Conservation (phyloP, 2,113 vertebrate species). For the Tor tambroides region DNA sequence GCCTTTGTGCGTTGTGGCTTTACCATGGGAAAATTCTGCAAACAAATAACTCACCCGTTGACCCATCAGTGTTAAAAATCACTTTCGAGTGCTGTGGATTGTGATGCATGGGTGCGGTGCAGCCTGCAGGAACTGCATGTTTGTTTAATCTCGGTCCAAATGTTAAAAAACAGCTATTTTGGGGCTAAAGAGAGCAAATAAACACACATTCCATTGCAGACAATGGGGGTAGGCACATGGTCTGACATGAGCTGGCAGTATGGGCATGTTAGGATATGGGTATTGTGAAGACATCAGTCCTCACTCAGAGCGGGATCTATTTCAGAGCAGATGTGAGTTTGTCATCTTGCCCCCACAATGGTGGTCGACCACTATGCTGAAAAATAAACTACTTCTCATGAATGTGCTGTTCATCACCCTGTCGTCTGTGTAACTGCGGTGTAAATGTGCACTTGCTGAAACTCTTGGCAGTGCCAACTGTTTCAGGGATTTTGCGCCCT, state of each 20-base stretch:
- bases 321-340: slow-evolving; percentile 11
- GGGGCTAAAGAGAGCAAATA: slow-evolving; percentile 69
- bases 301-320: slow-evolving; percentile 19
- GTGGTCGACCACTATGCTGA: neutral
- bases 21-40: slow-evolving; percentile 80
- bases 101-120: slow-evolving; percentile 69
- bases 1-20: slow-evolving; percentile 72
- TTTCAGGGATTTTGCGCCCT: slow-evolving; percentile 28
- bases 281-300: slow-evolving; percentile 49
- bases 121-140: slow-evolving; percentile 67
- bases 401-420: slow-evolving; percentile 12
- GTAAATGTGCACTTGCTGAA: slow-evolving; percentile 20
- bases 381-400: slow-evolving; percentile 15
- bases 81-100: slow-evolving; percentile 72
- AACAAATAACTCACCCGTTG: slow-evolving; percentile 76
- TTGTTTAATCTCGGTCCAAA: slow-evolving; percentile 67
- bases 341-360: neutral
- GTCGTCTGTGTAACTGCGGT: neutral
- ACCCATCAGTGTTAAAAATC: slow-evolving; percentile 70
- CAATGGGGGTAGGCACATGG: slow-evolving; percentile 62
- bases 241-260: slow-evolving; percentile 54
- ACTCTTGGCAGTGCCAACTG: neutral
- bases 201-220: slow-evolving; percentile 69
- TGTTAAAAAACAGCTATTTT: slow-evolving; percentile 71
- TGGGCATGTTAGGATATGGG: slow-evolving; percentile 43